Percentiles rank a stretch among this genome's conserved stretches.
These are phyloP conservation scores for Microctenopoma stevenorrisi DNA, from an alignment of 2,797 vertebrate species.

Conservation along the genomic window DNA sequence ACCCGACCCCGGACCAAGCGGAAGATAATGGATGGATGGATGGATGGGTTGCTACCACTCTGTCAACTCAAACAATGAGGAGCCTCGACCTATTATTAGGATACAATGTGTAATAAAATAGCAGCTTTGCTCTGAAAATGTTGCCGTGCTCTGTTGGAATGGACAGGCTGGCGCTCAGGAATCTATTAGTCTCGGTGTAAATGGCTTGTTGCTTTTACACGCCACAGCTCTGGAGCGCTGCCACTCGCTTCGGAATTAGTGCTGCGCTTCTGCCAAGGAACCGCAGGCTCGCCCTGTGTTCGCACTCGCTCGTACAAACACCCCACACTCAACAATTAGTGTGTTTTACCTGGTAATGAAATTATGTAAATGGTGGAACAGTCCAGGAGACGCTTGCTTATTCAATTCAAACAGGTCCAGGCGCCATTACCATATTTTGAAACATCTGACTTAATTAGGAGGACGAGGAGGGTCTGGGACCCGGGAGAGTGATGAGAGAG, in stretches of 20 bases:
- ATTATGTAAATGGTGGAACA: conserved; percentile 93
- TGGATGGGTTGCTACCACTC: background rate
- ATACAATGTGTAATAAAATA: conserved; percentile 75
- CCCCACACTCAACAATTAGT: conserved; percentile 91
- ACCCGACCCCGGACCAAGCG: too few species aligned
- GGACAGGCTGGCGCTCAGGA: conserved; percentile 62
- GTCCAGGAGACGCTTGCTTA: conserved; percentile 87
- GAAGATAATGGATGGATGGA: too few species aligned
- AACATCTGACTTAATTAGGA: conserved; percentile 99
- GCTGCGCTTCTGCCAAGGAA: conserved; percentile 91
- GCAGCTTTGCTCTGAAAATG: conserved; percentile 63
- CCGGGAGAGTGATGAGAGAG: conserved; percentile 84
- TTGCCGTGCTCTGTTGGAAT: conserved; percentile 68
- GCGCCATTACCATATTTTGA: conserved; percentile 97
- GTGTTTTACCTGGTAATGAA: conserved; percentile 99
- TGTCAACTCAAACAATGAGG: conserved; percentile 3
- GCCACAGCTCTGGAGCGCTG: conserved; percentile 78
- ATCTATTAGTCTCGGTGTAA: conserved; percentile 80
- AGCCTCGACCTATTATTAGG: conserved; percentile 70
- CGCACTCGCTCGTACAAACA: conserved; percentile 82
- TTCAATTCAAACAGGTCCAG: conserved; percentile 88
- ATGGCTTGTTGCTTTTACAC: conserved; percentile 78
- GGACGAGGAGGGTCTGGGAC: conserved; percentile 91
- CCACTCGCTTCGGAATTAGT: conserved; percentile 97
- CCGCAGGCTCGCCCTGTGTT: conserved; percentile 79